Conservation (phyloP, 2,797 vertebrate species). For the Artibeus jamaicensis region DNA sequence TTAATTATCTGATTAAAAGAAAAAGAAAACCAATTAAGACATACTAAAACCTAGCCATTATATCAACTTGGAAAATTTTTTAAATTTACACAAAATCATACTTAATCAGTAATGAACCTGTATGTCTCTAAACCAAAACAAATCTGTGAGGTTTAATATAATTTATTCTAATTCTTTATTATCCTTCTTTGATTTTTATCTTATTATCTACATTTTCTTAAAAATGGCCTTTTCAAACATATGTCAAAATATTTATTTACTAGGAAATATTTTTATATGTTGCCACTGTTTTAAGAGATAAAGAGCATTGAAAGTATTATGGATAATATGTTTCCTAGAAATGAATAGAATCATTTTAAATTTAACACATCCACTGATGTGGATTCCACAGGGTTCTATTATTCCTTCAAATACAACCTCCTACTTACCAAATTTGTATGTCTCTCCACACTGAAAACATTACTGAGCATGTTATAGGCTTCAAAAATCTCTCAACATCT, state of each 20-base stretch:
- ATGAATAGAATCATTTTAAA: neutral
- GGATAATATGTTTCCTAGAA: neutral
- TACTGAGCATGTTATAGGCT: neutral
- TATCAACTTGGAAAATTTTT: neutral
- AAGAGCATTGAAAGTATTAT: neutral
- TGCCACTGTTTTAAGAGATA: neutral
- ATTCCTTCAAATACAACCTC: neutral
- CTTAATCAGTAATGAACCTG: neutral
- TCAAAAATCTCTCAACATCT: neutral
- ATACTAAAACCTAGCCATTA: neutral
- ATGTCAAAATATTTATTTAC: neutral
- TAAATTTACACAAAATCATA: neutral
- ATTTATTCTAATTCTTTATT: neutral
- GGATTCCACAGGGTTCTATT: neutral
- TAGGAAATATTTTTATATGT: neutral
- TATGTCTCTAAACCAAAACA: neutral
- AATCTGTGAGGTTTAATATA: neutral
- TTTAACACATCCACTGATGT: neutral
- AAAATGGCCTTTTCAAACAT: neutral
- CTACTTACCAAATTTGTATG: neutral
- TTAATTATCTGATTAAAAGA: neutral
- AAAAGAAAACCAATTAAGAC: neutral
- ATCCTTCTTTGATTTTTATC: neutral
- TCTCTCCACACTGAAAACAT: neutral
- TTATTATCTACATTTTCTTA: neutral